phyloP scores from a whole-genome alignment of 2,797 vertebrate genomes.

The Lepus oiostolus region DNA sequence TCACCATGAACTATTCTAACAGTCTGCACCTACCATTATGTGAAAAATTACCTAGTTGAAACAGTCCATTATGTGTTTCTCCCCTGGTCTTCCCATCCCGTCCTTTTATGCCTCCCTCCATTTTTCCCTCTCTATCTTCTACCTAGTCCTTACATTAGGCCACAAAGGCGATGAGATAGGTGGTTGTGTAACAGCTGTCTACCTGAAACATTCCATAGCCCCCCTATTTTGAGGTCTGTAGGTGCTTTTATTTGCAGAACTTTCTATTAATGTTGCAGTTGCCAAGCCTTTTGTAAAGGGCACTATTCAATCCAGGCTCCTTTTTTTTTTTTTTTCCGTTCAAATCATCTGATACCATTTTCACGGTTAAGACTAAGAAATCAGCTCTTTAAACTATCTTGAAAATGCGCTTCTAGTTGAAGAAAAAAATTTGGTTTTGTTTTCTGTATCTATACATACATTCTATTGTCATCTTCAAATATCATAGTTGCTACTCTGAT shows the following conservation, averaged over 20 bases:
- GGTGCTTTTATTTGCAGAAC: neutral
- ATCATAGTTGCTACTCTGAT: neutral
- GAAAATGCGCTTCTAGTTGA: conserved; percentile 54
- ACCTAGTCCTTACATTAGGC: neutral
- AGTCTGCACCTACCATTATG: neutral
- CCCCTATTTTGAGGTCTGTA: conserved; percentile 15
- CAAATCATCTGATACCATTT: conserved; percentile 12
- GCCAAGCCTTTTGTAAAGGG: neutral
- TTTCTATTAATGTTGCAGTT: neutral
- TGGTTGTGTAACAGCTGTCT: conserved; percentile 27
- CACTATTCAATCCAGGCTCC: neutral
- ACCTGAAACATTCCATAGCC: neutral
- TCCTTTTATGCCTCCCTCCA: neutral
- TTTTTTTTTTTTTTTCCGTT: conserved; percentile 19
- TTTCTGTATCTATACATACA: neutral
- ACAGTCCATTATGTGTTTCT: conserved; percentile 15
- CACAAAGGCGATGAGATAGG: conserved; percentile 21
- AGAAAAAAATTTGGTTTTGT: neutral
- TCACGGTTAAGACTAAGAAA: neutral
- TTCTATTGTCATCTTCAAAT: conserved; percentile 17
- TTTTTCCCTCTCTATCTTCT: neutral
- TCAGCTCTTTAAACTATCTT: neutral
- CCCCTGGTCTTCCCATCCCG: neutral
- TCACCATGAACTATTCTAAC: conserved; percentile 56
- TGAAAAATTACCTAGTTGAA: conserved; percentile 61